Conservation (phyloP, 2,888 invertebrate species). For the Pheosia tremula region DNA sequence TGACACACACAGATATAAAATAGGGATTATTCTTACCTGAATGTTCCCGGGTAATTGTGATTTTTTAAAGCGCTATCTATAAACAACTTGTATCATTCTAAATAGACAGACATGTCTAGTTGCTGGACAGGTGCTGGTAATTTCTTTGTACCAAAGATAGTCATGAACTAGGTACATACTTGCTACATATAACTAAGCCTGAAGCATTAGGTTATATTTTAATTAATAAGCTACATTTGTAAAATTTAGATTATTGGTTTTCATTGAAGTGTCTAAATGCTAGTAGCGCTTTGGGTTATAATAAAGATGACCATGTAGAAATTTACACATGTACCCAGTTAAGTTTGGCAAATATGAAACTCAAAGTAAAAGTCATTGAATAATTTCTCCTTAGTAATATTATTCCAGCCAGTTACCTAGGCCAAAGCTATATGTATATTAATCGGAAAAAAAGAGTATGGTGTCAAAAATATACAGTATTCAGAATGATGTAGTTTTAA, state of each 20-base stretch:
- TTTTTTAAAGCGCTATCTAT: constrained; percentile 61
- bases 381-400: too few relatives aligned
- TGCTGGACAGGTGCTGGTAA: constrained; percentile 44
- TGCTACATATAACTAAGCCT: too few relatives aligned
- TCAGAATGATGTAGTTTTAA: neutral
- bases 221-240: too few relatives aligned
- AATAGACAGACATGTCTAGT: neutral
- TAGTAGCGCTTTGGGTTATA: too few relatives aligned
- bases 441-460: neutral
- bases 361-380: too few relatives aligned
- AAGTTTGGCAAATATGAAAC: too few relatives aligned
- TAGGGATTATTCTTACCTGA: constrained; percentile 69
- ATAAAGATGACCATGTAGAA: too few relatives aligned
- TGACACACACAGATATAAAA: constrained; percentile 45
- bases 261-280: too few relatives aligned
- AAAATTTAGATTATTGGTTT: too few relatives aligned
- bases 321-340: too few relatives aligned
- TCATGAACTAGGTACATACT: too few relatives aligned
- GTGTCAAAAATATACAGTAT: neutral
- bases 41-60: constrained; percentile 52
- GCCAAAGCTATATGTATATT: neutral
- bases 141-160: neutral
- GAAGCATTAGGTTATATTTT: too few relatives aligned
- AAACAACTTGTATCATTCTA: constrained; percentile 50
- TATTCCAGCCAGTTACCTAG: neutral